Evolutionary conservation across 1,140 invertebrate species (phyloP).

Genomic region (Aplysia californica): DNA sequence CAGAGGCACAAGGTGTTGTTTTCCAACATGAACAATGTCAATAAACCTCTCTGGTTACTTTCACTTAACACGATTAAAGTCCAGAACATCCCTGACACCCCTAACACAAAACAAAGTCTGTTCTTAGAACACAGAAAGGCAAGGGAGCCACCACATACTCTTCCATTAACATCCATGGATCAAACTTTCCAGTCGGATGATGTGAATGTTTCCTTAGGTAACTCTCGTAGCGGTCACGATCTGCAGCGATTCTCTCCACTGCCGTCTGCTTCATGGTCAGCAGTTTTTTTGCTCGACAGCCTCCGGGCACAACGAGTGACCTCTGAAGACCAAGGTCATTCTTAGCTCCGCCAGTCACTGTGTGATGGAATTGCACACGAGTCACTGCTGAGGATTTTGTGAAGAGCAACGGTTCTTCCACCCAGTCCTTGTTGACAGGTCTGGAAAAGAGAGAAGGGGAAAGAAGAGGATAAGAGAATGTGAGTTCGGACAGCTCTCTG

Average conservation of each 20-base stretch:
- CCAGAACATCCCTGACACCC: too few species aligned
- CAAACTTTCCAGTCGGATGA: slow-evolving; percentile 46
- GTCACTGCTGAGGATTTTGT: background rate
- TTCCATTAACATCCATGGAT: slow-evolving; percentile 53
- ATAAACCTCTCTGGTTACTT: too few species aligned
- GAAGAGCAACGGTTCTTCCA: slow-evolving; percentile 8
- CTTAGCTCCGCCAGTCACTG: background rate
- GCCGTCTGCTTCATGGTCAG: slow-evolving; percentile 15
- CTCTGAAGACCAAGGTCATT: background rate
- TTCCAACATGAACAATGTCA: too few species aligned
- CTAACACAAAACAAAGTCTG: too few species aligned
- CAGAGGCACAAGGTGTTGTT: too few species aligned
- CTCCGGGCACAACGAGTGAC: background rate
- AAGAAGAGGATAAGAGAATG: too few species aligned
- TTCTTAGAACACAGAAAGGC: too few species aligned
- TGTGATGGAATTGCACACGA: background rate
- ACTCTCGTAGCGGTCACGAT: slow-evolving; percentile 43
- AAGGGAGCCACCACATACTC: slow-evolving; percentile 29
- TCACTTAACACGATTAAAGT: too few species aligned
- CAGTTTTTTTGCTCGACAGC: background rate
- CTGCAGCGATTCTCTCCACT: slow-evolving; percentile 36
- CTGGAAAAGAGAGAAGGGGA: background rate
- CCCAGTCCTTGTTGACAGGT: background rate
- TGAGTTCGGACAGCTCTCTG: too few species aligned
- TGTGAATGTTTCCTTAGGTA: slow-evolving; percentile 46